These are phyloP conservation scores for Urocolius indicus DNA, from an alignment of 2,113 vertebrate genomes.

Conservation along the genomic window DNA sequence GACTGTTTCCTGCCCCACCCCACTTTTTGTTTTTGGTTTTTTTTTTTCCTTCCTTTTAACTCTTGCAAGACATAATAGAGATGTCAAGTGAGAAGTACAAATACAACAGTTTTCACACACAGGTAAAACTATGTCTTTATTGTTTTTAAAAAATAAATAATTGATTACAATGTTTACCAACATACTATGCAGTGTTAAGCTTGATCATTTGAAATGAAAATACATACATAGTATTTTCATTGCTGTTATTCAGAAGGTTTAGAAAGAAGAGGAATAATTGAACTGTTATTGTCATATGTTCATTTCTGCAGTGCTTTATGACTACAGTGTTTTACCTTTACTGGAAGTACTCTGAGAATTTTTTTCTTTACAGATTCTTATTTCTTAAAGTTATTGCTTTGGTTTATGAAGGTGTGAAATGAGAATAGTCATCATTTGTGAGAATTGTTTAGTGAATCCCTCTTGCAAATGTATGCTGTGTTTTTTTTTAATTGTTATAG, in stretches of 20 bases:
- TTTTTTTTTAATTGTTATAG: background rate
- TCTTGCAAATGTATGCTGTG: background rate
- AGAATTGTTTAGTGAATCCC: background rate
- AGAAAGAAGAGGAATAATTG: background rate
- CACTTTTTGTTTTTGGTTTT: too few relatives aligned
- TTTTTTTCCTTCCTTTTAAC: accelerated
- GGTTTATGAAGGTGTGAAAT: background rate
- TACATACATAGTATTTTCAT: background rate
- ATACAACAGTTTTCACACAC: background rate
- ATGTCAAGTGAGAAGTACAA: background rate
- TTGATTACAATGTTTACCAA: background rate
- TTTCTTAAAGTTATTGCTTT: background rate
- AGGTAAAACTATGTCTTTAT: background rate
- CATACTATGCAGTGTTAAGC: background rate
- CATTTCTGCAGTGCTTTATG: background rate
- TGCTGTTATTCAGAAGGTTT: background rate
- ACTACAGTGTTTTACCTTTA: background rate
- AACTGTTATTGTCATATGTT: background rate
- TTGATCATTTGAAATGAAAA: background rate
- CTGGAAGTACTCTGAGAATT: background rate
- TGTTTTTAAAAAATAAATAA: background rate
- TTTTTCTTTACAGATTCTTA: background rate
- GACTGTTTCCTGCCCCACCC: accelerated
- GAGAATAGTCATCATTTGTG: background rate
- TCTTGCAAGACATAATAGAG: background rate